Percentiles rank a stretch among this genome's conserved stretches.
Evolutionary conservation across 1,140 invertebrate species (phyloP).

Genomic region (Atopsyche davidsoni): DNA sequence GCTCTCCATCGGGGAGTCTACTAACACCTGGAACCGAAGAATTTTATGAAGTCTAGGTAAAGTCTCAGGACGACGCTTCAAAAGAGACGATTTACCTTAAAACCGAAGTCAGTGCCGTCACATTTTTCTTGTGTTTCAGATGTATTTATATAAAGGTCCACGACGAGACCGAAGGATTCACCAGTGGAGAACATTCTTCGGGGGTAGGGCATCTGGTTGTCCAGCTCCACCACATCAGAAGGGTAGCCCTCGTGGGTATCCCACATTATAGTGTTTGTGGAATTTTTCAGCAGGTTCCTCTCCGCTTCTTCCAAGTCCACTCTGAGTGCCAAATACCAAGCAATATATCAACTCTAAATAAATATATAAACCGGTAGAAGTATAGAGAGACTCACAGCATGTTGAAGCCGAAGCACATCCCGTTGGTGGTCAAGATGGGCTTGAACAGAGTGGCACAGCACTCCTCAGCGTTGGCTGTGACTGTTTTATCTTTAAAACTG

Average conservation of each 20-base stretch:
- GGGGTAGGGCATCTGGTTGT: slow-evolving; percentile 9
- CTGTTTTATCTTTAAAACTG: slow-evolving; percentile 14
- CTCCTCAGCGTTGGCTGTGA: slow-evolving; percentile 22
- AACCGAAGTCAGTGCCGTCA: slow-evolving; percentile 41
- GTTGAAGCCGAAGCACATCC: slow-evolving; percentile 44
- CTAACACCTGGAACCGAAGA: slow-evolving; percentile 41
- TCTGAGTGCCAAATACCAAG: too few species aligned
- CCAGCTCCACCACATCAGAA: neutral
- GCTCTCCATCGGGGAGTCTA: slow-evolving; percentile 40
- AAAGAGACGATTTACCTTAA: too few species aligned
- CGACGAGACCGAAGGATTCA: slow-evolving; percentile 36
- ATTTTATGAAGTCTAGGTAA: too few species aligned
- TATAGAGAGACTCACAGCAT: too few species aligned
- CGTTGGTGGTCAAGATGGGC: slow-evolving; percentile 42
- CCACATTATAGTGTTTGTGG: slow-evolving; percentile 31
- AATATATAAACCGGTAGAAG: too few species aligned
- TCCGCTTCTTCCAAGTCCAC: too few species aligned
- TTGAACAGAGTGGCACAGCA: slow-evolving; percentile 40
- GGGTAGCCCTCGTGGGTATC: slow-evolving; percentile 30
- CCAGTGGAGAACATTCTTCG: slow-evolving; percentile 39
- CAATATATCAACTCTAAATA: too few species aligned
- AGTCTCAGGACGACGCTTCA: too few species aligned
- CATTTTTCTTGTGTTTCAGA: slow-evolving; percentile 41
- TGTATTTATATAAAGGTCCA: slow-evolving; percentile 40
- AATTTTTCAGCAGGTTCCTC: too few species aligned